A percentile compares a stretch with the other conserved stretches of the same genome.
Evolutionary conservation across 1,140 invertebrate species (phyloP).

Genomic region (Aricia agestis): DNA sequence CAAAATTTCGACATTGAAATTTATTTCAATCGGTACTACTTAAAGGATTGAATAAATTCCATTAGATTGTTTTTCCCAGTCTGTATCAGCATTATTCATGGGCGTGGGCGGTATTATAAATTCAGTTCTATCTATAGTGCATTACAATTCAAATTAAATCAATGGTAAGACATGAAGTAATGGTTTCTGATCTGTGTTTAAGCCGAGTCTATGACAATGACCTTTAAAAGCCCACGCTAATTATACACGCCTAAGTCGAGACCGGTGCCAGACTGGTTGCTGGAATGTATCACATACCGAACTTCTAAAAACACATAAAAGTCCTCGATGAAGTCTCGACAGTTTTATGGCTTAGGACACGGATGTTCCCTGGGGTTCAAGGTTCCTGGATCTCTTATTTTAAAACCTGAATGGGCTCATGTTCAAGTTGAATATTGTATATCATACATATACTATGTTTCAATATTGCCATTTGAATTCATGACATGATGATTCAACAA

Average conservation of each 20-base stretch:
- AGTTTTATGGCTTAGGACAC: constrained; percentile 11
- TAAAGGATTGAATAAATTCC: constrained; percentile 1
- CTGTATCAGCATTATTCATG: constrained; percentile 8
- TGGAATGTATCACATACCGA: constrained; percentile 48
- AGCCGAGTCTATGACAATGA: constrained; percentile 64
- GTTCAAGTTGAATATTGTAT: constrained; percentile 19
- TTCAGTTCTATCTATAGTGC: neutral
- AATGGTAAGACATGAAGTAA: neutral
- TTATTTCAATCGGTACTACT: neutral
- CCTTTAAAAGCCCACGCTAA: constrained; percentile 72
- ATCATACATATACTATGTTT: neutral
- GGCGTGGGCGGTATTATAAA: neutral
- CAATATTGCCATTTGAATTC: too few relatives aligned
- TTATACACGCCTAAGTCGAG: constrained; percentile 58
- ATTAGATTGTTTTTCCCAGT: constrained; percentile 3
- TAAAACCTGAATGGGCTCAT: constrained; percentile 35
- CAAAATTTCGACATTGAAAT: neutral
- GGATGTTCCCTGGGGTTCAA: neutral
- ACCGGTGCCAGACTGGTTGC: constrained; percentile 52
- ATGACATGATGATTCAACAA: too few relatives aligned
- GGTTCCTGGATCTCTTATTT: neutral
- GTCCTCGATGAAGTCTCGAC: constrained; percentile 27
- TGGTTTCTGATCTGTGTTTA: constrained; percentile 42
- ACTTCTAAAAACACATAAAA: constrained; percentile 38
- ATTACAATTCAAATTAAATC: constrained; percentile 1